Percentiles rank a stretch among this genome's conserved stretches.
phyloP scores from a whole-genome alignment of 2,113 vertebrate species.

The Bombycilla garrulus region DNA sequence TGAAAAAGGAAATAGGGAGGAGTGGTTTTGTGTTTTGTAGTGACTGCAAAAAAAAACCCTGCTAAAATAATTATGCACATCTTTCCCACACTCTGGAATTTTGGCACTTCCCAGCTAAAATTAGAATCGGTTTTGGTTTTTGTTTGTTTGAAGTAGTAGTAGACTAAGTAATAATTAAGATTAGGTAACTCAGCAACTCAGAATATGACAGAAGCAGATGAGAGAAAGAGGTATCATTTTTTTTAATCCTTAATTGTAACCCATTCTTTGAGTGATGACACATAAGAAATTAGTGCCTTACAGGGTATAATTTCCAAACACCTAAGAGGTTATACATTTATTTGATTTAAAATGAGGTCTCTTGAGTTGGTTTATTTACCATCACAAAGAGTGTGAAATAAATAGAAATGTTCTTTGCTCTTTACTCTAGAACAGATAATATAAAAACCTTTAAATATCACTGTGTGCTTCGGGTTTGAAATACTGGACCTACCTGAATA shows the following conservation, averaged over 20 bases:
- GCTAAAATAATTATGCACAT: neutral
- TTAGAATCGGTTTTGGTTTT: neutral
- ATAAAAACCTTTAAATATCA: slow-evolving; percentile 44
- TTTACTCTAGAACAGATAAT: slow-evolving; percentile 11
- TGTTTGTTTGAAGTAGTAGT: neutral
- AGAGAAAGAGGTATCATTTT: neutral
- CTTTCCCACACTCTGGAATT: neutral
- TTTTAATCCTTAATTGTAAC: neutral
- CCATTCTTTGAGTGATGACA: neutral
- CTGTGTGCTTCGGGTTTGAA: slow-evolving; percentile 3
- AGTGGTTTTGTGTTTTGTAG: neutral
- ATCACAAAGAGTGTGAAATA: neutral
- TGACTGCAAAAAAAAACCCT: neutral
- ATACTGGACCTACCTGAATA: neutral
- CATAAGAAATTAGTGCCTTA: neutral
- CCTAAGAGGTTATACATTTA: neutral
- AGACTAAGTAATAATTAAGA: neutral
- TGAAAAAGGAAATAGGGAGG: neutral
- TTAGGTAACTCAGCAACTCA: neutral
- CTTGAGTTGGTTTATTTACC: neutral
- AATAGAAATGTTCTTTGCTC: neutral
- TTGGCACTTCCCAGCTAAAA: neutral
- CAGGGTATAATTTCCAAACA: neutral
- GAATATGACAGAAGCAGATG: neutral
- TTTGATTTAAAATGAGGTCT: neutral